Conservation (phyloP, 2,888 invertebrate species). For the Parnassius apollo region DNA sequence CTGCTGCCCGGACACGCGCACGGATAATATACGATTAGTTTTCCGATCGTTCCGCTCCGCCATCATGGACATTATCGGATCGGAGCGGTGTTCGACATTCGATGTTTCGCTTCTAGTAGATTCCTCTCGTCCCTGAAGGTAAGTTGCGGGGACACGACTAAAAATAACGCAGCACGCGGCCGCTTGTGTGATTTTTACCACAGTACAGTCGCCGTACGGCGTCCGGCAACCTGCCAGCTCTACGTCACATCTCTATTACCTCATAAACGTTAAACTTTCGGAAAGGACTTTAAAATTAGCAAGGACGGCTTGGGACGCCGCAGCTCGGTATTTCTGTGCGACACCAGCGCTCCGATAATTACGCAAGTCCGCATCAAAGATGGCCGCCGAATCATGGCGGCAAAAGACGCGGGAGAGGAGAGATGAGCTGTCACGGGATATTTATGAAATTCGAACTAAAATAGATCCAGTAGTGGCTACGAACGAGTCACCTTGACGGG, state of each 20-base stretch:
- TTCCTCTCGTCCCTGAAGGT: conserved; percentile 64
- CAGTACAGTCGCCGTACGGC: conserved; percentile 55
- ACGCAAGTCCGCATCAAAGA: conserved; percentile 65
- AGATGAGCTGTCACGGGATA: conserved; percentile 79
- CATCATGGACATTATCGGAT: conserved; percentile 2
- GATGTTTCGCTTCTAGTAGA: conserved; percentile 29
- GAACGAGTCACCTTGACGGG: conserved; percentile 77
- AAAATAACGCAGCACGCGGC: conserved; percentile 55
- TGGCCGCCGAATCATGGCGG: conserved; percentile 63
- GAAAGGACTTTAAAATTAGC: conserved; percentile 79
- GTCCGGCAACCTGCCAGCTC: conserved; percentile 78
- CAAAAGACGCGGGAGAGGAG: conserved; percentile 73
- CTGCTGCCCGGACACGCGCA: conserved; percentile 57
- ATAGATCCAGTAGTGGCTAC: conserved; percentile 76
- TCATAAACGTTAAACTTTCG: conserved; percentile 75
- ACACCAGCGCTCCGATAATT: conserved; percentile 59
- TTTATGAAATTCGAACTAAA: conserved; percentile 80
- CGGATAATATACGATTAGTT: conserved; percentile 76
- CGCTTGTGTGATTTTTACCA: conserved; percentile 58
- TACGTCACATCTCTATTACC: conserved; percentile 73
- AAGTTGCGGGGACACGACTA: conserved; percentile 58
- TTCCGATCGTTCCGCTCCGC: conserved; percentile 44
- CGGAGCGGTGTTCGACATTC: background rate
- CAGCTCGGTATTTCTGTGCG: conserved; percentile 45
- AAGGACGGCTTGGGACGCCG: conserved; percentile 64